Conservation (phyloP, 2,797 vertebrate genomes). For the Hypotaenidia philippensis region DNA sequence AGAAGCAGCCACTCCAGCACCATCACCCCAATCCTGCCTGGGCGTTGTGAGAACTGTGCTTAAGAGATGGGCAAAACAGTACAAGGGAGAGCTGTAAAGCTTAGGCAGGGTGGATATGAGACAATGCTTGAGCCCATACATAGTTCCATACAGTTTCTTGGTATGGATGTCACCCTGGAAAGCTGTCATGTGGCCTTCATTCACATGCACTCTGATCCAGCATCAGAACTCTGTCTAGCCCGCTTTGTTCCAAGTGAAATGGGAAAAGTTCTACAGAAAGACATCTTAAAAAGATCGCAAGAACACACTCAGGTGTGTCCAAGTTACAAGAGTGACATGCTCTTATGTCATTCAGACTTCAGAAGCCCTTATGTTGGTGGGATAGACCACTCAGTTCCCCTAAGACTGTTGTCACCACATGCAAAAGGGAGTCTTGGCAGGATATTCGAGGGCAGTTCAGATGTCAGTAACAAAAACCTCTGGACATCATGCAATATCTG, state of each 20-base stretch:
- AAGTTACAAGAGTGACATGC: neutral
- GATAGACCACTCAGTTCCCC: neutral
- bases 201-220: neutral
- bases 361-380: no score
- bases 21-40: neutral
- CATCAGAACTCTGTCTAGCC: neutral
- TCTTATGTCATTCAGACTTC: neutral
- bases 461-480: neutral
- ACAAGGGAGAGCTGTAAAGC: neutral
- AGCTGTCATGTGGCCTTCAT: neutral
- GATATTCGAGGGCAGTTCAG: neutral
- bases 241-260: neutral
- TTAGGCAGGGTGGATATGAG: neutral
- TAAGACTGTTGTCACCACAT: accelerated
- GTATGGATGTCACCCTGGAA: neutral
- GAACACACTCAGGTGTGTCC: neutral
- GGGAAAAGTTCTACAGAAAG: accelerated
- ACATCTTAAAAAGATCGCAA: neutral
- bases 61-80: neutral
- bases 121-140: neutral
- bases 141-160: neutral
- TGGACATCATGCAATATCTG: neutral
- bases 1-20: neutral
- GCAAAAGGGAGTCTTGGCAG: neutral
- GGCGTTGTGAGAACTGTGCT: neutral